phyloP scores from a whole-genome alignment of 2,113 vertebrate species.

The Callipepla californica region DNA sequence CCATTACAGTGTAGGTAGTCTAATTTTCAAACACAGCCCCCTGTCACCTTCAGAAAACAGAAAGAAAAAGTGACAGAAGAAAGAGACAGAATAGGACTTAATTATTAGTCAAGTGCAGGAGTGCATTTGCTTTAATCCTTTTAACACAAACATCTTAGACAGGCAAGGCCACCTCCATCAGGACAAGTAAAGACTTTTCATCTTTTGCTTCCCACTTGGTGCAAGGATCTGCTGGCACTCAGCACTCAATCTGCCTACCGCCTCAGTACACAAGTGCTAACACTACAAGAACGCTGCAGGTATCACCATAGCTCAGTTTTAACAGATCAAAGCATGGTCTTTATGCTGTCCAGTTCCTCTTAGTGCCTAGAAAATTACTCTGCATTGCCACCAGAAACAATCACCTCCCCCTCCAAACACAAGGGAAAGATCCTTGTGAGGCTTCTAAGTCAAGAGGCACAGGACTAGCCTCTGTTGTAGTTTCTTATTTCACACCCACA shows the following conservation, averaged over 20 bases:
- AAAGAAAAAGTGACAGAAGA: background rate
- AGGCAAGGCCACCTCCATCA: background rate
- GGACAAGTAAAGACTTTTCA: background rate
- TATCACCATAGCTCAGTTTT: background rate
- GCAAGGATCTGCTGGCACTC: background rate
- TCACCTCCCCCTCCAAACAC: background rate
- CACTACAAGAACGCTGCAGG: background rate
- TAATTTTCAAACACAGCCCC: background rate
- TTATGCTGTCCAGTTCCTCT: background rate
- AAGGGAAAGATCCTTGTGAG: background rate
- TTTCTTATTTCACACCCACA: background rate
- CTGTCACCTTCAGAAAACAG: background rate
- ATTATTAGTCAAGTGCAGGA: background rate
- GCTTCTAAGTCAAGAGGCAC: background rate
- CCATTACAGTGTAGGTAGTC: no score
- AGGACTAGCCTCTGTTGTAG: background rate
- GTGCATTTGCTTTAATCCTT: background rate
- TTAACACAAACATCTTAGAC: background rate
- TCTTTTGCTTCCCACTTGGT: background rate
- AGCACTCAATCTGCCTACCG: background rate
- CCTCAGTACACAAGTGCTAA: background rate
- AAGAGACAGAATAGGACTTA: background rate
- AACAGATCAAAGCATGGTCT: background rate
- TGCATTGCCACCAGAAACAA: background rate
- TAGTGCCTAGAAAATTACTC: background rate